These are phyloP conservation scores for Oostethus manadensis DNA, from an alignment of 2,113 vertebrate genomes.

Conservation along the genomic window DNA sequence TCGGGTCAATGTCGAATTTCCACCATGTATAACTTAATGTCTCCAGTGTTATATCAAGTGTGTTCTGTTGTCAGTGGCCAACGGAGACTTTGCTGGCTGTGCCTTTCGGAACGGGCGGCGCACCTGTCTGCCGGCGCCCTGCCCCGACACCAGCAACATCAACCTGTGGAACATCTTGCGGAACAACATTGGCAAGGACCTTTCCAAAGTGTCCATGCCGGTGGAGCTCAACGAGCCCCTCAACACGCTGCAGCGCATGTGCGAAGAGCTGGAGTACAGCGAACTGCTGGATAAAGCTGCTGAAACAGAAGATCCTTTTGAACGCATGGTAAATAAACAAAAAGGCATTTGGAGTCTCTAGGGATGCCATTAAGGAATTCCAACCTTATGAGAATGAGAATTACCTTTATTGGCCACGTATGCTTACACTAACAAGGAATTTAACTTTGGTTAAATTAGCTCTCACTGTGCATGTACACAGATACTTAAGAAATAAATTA, in stretches of 20 bases:
- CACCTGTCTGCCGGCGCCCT: conserved; percentile 86
- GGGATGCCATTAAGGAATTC: too few species aligned
- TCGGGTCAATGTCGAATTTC: too few species aligned
- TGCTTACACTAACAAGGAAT: too few species aligned
- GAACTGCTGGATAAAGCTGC: conserved; percentile 96
- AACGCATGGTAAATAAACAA: conserved; percentile 85
- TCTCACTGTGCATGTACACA: too few species aligned
- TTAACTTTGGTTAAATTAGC: too few species aligned
- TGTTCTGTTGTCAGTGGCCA: conserved; percentile 76
- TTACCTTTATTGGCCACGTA: too few species aligned
- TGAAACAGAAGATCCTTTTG: conserved; percentile 87
- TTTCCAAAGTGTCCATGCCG: conserved; percentile 98
- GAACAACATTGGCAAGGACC: conserved; percentile 98
- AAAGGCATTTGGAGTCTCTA: neutral
- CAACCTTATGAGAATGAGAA: too few species aligned
- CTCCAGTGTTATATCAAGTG: neutral
- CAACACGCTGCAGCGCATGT: conserved; percentile 97
- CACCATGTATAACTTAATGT: too few species aligned
- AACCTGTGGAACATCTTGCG: conserved; percentile 99
- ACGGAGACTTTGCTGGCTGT: conserved; percentile 88
- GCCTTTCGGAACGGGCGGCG: conserved; percentile 92
- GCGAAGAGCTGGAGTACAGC: conserved; percentile 96
- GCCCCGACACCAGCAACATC: conserved; percentile 94
- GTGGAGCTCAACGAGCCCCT: conserved; percentile 98
- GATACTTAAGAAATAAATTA: too few species aligned